Evolutionary conservation across 2,113 vertebrate species (phyloP), one percentile per base, ranked within the genome.

Genomic region (Isurus oxyrinchus): DNA sequence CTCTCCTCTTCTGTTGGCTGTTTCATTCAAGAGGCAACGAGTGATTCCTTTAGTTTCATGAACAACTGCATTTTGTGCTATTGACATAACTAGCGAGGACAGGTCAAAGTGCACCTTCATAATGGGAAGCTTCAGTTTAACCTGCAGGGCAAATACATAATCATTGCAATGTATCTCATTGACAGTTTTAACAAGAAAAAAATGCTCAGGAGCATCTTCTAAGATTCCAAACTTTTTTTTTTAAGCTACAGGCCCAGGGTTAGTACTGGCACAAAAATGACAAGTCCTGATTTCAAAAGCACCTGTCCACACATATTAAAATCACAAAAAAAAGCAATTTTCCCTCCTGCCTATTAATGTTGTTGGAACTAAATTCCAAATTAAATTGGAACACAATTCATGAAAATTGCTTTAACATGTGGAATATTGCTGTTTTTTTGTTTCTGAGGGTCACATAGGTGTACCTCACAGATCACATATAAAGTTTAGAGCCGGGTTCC

Each of bases 71-170:
- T 96, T 98, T 14, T 98, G 98, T 0, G 99, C 98, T 90, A 99
- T 97, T 0, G 98, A 97, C 0, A 96, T 97, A 0, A 99, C 97
- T 53, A 99, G 96, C 0, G 99, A 98, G 0, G 98, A 98, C 76
- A 99, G 96, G 97, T 99, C 99, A 0, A 99, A 99, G 98, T 98
- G 98, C 63, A 98, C 98, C 96, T 98, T 99, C 97, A 97, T 98
- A 96, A 99, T 95, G 0, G 99, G 99, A 10, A 99, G 97, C 0
- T 97, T 97, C 96, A 99, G 6, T 0, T 98, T 98, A 3, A 99
- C 97, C 99, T 99, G 59, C 0, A 57, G 79, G 87, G 0, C 40
- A 25, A 88, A 40, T 23, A 96, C 13, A 35, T 61, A 63, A 94
- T 94, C 59, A 63, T 23, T 63, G 59, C 16, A 94, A 94, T 44